Evolutionary conservation across 2,113 vertebrate species (phyloP).

Genomic region (Callipepla californica): DNA sequence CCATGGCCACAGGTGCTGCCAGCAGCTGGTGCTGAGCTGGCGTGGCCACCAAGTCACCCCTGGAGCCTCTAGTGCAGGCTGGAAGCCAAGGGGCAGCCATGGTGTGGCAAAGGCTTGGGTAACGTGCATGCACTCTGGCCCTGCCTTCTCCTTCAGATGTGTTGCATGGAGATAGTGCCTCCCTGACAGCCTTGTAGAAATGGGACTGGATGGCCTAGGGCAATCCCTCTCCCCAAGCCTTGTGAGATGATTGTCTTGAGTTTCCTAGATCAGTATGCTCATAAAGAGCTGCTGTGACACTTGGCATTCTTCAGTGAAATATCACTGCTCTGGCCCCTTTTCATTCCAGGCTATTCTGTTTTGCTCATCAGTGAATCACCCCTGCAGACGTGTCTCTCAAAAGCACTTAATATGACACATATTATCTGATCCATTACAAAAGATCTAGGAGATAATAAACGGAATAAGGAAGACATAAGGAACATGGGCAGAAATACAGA

Average conservation of each 20-base stretch:
- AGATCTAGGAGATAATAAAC: not conserved
- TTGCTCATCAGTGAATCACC: not conserved
- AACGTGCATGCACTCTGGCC: not conserved
- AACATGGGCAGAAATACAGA: accelerated
- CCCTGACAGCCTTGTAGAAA: not conserved
- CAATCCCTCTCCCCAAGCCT: not conserved
- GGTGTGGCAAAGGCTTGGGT: not conserved
- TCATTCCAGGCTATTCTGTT: not conserved
- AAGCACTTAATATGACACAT: not conserved
- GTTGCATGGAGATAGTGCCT: not conserved
- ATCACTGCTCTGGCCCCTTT: not conserved
- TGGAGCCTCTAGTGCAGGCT: not conserved
- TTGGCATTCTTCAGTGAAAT: not conserved
- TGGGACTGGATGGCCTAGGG: not conserved
- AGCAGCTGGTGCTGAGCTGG: not conserved
- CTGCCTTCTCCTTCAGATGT: not conserved
- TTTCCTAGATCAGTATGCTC: not conserved
- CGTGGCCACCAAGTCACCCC: not conserved
- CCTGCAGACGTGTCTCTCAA: not conserved
- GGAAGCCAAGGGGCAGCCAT: not conserved
- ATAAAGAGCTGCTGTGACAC: not conserved
- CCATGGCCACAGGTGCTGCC: not conserved
- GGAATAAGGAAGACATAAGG: not conserved
- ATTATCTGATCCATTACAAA: not conserved
- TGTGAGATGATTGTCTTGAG: not conserved